Base-by-base conservation (phyloP, 2,888 invertebrate species). In the Athripsodes cinereus region DNA sequence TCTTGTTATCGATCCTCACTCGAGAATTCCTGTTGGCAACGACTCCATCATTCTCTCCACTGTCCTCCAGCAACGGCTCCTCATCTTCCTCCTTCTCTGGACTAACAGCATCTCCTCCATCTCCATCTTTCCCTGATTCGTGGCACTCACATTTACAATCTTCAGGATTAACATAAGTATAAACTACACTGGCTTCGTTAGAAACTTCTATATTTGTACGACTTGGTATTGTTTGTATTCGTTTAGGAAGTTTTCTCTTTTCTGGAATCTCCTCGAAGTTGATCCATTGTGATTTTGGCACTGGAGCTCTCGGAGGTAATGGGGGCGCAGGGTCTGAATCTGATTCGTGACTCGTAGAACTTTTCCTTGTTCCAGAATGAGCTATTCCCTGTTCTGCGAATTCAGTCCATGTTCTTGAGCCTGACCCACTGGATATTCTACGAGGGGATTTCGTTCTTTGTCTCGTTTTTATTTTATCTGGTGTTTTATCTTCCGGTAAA, bases 101-200 rank as follows among this genome's bases (percentile, higher is more conserved):
- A 48, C 61, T 63, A 67, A 3, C 72, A 67, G 20, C 57, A 10
- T 53, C 56, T n/a, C 50, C 55, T 48, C 60, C 57, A 56, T 47
- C 55, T 6, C 46, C 34, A 16, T 54, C 61, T 49, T 62, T 63
- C 57, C 75, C 72, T 49, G 73, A 78, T 68, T 87, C 88, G 74
- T 92, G 92, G 69, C 92, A 92, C 74, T 92, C 91, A 74, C 92
- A 92, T 69, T 88, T 87, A 69, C 92, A 92, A 68, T 90, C 90
- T 70, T 91, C 91, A 3, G 92, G 91, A 72, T 90, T 90, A 55
- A 91, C 92, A 73, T 91, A 92, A 73, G 84, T 88, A 66, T 86
- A 85, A 64, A 86, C 80, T 44, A 82, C 79, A 61, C 74, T 72
- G 63, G 68, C 66, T 59, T 67, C 65, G 44, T 78, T 75, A 19